Conservation (phyloP, 2,888 invertebrate species). For the Pilophorus perplexus region DNA sequence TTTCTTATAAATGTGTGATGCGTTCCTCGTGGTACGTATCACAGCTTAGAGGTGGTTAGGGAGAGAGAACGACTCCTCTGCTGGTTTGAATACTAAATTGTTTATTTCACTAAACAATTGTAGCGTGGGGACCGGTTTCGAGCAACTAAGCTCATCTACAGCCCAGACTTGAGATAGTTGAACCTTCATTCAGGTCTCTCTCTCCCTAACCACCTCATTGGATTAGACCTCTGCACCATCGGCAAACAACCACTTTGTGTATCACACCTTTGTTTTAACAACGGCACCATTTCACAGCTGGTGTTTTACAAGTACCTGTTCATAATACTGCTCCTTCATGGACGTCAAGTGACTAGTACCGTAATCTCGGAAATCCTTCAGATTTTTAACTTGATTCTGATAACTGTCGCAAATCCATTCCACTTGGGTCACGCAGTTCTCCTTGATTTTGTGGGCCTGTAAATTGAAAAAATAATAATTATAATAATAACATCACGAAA, state of each 20-base stretch:
- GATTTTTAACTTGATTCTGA: slow-evolving; percentile 78
- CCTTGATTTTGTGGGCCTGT: slow-evolving; percentile 83
- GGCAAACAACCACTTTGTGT: too few species aligned
- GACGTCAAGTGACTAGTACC: slow-evolving; percentile 83
- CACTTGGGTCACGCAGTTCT: slow-evolving; percentile 90
- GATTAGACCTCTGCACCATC: not conserved
- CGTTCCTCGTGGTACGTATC: too few species aligned
- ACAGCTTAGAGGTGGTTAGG: too few species aligned
- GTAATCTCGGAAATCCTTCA: slow-evolving; percentile 85
- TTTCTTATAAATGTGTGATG: not conserved
- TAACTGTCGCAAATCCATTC: slow-evolving; percentile 93
- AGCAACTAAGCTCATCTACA: too few species aligned
- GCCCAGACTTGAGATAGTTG: too few species aligned
- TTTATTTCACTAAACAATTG: too few species aligned
- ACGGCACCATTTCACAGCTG: not conserved
- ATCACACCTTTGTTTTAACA: not conserved
- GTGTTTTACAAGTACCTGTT: slow-evolving; percentile 65
- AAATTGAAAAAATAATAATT: too few species aligned
- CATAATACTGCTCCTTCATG: slow-evolving; percentile 85
- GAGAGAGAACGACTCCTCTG: too few species aligned
- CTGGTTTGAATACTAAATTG: too few species aligned
- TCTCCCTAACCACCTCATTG: not conserved
- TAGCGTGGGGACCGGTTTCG: too few species aligned
- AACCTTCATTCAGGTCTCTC: not conserved
- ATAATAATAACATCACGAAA: too few species aligned